Evolutionary conservation across 1,140 invertebrate species (phyloP).

Genomic region (Macrotrachela quadricornifera): DNA sequence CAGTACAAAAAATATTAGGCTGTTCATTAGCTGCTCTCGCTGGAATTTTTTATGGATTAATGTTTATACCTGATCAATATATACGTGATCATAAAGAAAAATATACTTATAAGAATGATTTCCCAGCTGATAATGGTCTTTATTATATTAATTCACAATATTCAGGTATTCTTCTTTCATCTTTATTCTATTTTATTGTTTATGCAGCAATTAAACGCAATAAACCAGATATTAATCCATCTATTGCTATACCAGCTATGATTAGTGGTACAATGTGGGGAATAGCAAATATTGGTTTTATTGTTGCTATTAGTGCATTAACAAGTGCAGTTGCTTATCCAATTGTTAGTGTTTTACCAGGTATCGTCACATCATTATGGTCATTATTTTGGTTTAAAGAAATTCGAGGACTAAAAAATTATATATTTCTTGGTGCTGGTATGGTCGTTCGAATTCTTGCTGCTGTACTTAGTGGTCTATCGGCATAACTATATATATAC

Average conservation of each 20-base stretch:
- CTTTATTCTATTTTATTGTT: constrained; percentile 25
- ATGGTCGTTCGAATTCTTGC: background rate
- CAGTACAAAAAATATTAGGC: background rate
- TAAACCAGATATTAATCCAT: constrained; percentile 24
- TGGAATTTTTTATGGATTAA: constrained; percentile 11
- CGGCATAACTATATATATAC: background rate
- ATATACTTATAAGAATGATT: background rate
- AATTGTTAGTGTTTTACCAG: constrained; percentile 18
- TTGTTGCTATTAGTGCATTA: constrained; percentile 29
- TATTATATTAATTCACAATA: constrained; percentile 33
- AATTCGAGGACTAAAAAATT: constrained; percentile 2
- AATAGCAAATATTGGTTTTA: constrained; percentile 27
- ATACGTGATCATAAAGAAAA: background rate
- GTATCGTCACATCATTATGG: constrained; percentile 12
- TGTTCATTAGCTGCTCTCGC: constrained; percentile 8
- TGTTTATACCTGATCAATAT: constrained; percentile 10
- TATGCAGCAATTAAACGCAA: constrained; percentile 25
- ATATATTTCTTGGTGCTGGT: background rate
- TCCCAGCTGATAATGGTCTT: constrained; percentile 14
- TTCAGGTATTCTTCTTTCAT: constrained; percentile 28
- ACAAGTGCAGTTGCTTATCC: constrained; percentile 30
- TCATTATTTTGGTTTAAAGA: background rate
- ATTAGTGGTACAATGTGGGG: constrained; percentile 29
- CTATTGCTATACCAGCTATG: constrained; percentile 27
- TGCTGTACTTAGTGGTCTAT: constrained; percentile 1